phyloP scores from a whole-genome alignment of 2,113 vertebrate species.

The Apteryx mantelli region DNA sequence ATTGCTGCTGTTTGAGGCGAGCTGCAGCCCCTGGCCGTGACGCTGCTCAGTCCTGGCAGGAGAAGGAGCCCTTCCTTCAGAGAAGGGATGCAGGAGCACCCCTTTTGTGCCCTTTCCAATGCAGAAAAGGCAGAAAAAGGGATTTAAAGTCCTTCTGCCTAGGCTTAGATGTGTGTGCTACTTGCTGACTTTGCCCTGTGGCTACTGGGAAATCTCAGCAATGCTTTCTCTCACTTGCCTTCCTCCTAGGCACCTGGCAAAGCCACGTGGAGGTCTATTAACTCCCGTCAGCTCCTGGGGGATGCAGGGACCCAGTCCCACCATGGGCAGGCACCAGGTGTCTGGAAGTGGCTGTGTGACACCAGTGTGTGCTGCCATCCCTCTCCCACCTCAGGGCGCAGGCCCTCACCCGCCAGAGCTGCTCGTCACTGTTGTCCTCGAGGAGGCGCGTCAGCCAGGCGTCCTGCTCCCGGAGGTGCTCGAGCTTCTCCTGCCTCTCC shows the following conservation, averaged over 20 bases:
- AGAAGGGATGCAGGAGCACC: background rate
- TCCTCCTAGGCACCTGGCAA: background rate
- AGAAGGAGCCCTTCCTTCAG: background rate
- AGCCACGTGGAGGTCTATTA: background rate
- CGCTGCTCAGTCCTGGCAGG: background rate
- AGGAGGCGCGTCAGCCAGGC: background rate
- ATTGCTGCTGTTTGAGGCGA: background rate
- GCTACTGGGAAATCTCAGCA: background rate
- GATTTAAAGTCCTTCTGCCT: background rate
- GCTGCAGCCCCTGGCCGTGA: background rate
- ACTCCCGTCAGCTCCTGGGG: background rate
- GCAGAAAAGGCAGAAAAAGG: background rate
- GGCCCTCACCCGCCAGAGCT: background rate
- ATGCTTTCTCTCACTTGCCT: background rate
- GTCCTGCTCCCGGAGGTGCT: slow-evolving; percentile 32
- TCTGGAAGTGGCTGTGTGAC: background rate
- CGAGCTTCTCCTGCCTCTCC: slow-evolving; percentile 31
- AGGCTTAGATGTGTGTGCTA: accelerated
- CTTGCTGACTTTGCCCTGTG: background rate
- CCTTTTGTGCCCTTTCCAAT: background rate
- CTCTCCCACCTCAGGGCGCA: background rate
- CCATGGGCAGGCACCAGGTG: accelerated
- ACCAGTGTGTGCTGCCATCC: background rate
- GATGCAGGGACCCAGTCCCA: background rate
- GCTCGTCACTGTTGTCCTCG: background rate